Evolutionary conservation across 1,140 invertebrate species (phyloP).

Genomic region (Lasioglossum baleicum): DNA sequence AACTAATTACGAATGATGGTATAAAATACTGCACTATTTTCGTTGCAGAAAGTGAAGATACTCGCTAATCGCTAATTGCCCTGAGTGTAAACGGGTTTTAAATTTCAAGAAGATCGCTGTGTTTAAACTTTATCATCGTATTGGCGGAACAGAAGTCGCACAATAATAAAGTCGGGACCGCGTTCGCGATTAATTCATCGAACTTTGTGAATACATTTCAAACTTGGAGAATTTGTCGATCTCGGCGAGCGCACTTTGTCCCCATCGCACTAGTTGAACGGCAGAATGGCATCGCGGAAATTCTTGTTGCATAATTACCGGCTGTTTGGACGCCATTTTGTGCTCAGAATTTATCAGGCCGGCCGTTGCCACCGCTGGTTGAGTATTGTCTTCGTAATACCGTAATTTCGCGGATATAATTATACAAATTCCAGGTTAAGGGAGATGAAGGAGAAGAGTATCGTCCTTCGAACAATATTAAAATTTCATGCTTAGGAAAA

Average conservation of each 20-base stretch:
- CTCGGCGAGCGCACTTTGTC: background rate
- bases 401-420: background rate
- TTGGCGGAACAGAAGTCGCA: background rate
- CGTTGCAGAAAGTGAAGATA: too few species aligned
- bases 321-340: background rate
- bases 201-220: constrained; percentile 15
- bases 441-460: too few species aligned
- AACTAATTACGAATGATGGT: too few species aligned
- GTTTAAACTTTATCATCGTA: background rate
- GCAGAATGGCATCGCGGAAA: constrained; percentile 2
- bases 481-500: too few species aligned
- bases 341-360: constrained; percentile 8
- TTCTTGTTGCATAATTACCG: constrained; percentile 24
- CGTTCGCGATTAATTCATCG: constrained; percentile 20
- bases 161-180: background rate
- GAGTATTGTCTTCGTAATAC: background rate
- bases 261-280: background rate
- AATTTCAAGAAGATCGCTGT: background rate
- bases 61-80: background rate
- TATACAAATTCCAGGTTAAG: too few species aligned
- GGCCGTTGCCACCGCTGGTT: too few species aligned
- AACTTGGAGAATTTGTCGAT: constrained; percentile 20
- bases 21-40: too few species aligned
- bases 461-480: too few species aligned
- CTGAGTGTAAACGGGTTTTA: background rate